Base-by-base conservation (phyloP, 2,888 invertebrate genomes). In the Cheilosia pagana region DNA sequence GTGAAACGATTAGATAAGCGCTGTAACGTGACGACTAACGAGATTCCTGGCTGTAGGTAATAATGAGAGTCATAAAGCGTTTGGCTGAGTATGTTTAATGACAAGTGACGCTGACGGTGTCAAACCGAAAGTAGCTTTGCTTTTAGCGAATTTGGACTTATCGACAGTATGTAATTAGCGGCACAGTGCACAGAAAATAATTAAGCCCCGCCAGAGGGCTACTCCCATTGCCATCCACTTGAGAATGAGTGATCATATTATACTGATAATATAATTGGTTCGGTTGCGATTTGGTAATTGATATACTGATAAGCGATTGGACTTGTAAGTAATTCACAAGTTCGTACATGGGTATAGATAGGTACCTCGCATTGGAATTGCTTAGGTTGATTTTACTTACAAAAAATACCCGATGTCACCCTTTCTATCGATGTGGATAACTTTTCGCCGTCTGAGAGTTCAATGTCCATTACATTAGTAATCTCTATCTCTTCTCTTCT, bases 211-310 rank as follows among this genome's bases (percentile, higher is more conserved):
- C 10, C 35, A 31, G 8, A 31, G 2, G 7, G 8, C 8, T 10
- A 3, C 2, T 3, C 35, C 28, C n/a, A 50, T 35, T 31, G 48
- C 12, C 63, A 31, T 19, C 52, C 16, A 53, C 41, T 67, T 53
- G 52, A 53, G 41, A 53, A 67, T 67, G 67, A 43, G 41, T 67
- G 41, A 53, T 67, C 65, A 67, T 52, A 35, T 2, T 12, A n/a
- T n/a, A n/a, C n/a, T n/a, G n/a, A n/a, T n/a, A 16, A 25, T 43
- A 45, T 28, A 25, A 35, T 10, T 35, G 19, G 8, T 53, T 8
- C 41, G 28, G 19, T 53, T 23, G 16, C 23, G 25, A n/a, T n/a
- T 45, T 53, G 43, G 28, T 53, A 67, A 67, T 67, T 53, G 39
- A 35, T 28, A 35, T 14, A 35, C n/a, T 28, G 67, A 53, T 67